phyloP scores from a whole-genome alignment of 1,140 invertebrate species.

The Caenorhabditis remanei region DNA sequence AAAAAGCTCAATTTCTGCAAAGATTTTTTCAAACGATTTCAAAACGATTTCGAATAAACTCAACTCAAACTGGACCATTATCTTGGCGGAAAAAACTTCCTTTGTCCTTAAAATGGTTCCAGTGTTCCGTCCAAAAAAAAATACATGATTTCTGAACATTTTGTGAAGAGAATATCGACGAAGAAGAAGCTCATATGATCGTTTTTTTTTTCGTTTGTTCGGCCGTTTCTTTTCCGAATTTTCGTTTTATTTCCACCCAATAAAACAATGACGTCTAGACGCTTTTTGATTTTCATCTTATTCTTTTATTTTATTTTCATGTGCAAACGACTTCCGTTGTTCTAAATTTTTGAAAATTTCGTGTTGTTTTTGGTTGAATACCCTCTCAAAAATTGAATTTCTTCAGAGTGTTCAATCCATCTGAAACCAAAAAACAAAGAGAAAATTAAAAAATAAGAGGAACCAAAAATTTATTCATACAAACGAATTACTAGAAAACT shows the following conservation, averaged over 20 bases:
- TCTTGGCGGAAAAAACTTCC: neutral
- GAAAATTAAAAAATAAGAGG: neutral
- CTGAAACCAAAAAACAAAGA: neutral
- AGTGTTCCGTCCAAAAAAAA: too few species aligned
- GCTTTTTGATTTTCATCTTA: conserved; percentile 16
- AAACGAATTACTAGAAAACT: too few species aligned
- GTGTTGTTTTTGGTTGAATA: too few species aligned
- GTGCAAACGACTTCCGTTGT: conserved; percentile 39
- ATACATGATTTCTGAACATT: neutral
- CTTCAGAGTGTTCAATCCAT: too few species aligned
- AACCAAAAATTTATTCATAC: too few species aligned
- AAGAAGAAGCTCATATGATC: neutral
- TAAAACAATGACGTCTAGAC: conserved; percentile 48
- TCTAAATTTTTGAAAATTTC: neutral
- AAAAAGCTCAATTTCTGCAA: too few species aligned
- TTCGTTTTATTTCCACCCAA: neutral
- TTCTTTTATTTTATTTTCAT: neutral
- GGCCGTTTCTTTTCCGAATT: neutral
- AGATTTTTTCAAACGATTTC: too few species aligned
- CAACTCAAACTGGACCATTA: too few species aligned
- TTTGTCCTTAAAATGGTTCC: neutral
- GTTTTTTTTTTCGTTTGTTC: neutral
- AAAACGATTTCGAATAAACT: too few species aligned
- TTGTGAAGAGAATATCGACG: neutral
- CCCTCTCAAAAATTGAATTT: too few species aligned